phyloP scores from a whole-genome alignment of 2,888 invertebrate genomes.

The Pollenia griseotomentosa region DNA sequence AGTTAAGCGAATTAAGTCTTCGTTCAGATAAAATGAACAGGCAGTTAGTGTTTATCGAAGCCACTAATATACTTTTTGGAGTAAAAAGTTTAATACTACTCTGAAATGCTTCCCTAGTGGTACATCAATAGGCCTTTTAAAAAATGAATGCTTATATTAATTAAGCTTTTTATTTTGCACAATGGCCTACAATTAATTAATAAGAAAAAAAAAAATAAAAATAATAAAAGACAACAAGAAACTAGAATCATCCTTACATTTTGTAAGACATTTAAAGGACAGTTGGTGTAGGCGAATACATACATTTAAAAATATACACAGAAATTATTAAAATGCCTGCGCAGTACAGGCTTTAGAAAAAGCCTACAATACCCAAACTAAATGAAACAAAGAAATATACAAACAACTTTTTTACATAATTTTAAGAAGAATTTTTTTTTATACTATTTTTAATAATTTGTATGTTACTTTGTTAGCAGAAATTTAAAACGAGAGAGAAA shows the following conservation, averaged over 20 bases:
- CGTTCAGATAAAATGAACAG: no score
- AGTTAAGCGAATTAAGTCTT: no score
- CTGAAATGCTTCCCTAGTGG: slow-evolving; percentile 9
- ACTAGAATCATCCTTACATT: background rate
- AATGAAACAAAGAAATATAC: no score
- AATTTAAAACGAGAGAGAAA: no score
- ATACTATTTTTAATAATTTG: no score
- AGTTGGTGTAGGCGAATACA: background rate
- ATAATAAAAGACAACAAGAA: background rate
- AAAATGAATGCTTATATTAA: background rate
- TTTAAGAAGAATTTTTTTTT: no score
- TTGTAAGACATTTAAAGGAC: slow-evolving; percentile 53
- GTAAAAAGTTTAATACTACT: background rate
- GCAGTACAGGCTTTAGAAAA: slow-evolving; percentile 14
- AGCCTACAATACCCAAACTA: no score
- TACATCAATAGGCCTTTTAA: background rate
- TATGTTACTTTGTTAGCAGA: no score
- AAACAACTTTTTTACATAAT: no score
- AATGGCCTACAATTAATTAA: background rate
- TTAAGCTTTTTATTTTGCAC: background rate
- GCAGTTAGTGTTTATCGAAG: background rate
- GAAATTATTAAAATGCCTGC: slow-evolving; percentile 31
- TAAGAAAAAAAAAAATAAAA: background rate
- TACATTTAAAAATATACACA: background rate
- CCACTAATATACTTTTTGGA: slow-evolving; percentile 11